Evolutionary conservation across 1,140 invertebrate species (phyloP).

Genomic region (Dendrolimus punctatus): DNA sequence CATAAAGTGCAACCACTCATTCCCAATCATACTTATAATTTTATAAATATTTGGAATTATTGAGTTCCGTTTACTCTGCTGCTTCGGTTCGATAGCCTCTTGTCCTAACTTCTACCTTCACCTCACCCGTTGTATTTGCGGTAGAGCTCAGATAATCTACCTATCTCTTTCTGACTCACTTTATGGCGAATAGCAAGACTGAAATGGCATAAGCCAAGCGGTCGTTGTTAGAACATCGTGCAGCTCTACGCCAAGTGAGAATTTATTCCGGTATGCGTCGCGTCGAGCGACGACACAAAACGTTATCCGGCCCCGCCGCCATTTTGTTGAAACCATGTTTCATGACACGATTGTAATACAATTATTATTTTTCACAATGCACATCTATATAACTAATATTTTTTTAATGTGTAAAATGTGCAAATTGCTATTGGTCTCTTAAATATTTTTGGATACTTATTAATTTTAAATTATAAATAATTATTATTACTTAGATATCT

Average conservation of each 20-base stretch:
- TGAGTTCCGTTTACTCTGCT: slow-evolving; percentile 8
- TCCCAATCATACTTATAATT: no score
- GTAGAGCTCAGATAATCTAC: slow-evolving; percentile 10
- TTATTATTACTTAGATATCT: no score
- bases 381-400: neutral
- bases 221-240: slow-evolving; percentile 28
- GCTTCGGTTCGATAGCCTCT: slow-evolving; percentile 32
- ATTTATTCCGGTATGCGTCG: slow-evolving; percentile 46
- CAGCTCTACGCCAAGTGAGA: slow-evolving; percentile 31
- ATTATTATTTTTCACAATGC: neutral
- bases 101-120: slow-evolving; percentile 35
- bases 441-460: no score
- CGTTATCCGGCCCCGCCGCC: slow-evolving; percentile 14
- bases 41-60: slow-evolving; percentile 1
- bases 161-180: slow-evolving; percentile 20
- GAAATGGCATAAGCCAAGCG: slow-evolving; percentile 21
- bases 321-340: slow-evolving; percentile 18
- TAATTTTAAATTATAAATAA: no score
- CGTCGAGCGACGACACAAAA: slow-evolving; percentile 3
- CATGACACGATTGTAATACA: neutral
- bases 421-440: neutral
- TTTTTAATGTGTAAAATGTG: neutral
- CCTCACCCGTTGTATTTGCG: slow-evolving; percentile 28
- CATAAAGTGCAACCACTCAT: no score
- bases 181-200: slow-evolving; percentile 6